phyloP scores from a whole-genome alignment of 23 tunicate species.

The Styela plicata region DNA sequence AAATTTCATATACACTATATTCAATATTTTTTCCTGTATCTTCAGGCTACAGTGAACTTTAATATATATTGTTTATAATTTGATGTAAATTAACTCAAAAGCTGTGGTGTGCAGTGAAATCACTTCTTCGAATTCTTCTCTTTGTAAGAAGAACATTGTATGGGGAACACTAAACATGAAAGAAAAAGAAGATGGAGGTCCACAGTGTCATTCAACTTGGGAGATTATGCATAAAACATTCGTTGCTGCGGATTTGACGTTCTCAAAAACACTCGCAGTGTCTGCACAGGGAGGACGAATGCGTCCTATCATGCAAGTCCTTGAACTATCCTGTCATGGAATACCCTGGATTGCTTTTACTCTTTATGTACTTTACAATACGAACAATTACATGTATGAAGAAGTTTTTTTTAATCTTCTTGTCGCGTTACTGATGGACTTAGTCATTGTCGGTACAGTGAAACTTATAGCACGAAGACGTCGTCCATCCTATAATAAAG shows the following conservation, averaged over 20 bases:
- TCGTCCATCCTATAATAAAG: constrained; percentile 62
- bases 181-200: not conserved
- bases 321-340: constrained; percentile 76
- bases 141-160: no score
- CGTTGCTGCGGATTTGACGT: constrained; percentile 37
- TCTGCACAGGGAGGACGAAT: constrained; percentile 32
- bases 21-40: no score
- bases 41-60: no score
- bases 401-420: constrained; percentile 58
- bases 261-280: constrained; percentile 57
- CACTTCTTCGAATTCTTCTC: no score
- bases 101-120: no score
- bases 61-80: no score
- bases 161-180: not conserved
- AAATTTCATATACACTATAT: no score
- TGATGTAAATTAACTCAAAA: no score
- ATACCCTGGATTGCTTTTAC: constrained; percentile 59
- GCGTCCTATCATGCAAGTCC: constrained; percentile 55
- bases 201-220: constrained; percentile 15
- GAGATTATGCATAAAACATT: constrained; percentile 25
- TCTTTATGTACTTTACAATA: constrained; percentile 7
- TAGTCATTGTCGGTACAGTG: constrained; percentile 36
- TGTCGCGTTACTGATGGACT: constrained; percentile 46
- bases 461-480: constrained; percentile 42
- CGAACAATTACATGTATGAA: constrained; percentile 23